Percentiles rank a stretch among this genome's conserved stretches.
phyloP scores from a whole-genome alignment of 2,113 vertebrate genomes.

The Columba janthina region DNA sequence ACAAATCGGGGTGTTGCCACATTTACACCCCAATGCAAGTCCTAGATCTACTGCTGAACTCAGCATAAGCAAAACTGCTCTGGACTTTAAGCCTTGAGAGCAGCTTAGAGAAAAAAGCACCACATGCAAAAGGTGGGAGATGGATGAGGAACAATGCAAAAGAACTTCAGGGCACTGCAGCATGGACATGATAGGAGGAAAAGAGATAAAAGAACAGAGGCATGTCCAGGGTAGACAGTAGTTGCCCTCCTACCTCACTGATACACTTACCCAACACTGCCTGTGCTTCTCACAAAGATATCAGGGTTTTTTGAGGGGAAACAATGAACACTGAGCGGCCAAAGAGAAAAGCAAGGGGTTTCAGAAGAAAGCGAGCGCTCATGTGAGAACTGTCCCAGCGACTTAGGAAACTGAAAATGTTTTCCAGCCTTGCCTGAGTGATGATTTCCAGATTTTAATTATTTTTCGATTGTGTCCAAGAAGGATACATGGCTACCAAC shows the following conservation, averaged over 20 bases:
- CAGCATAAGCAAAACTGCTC: not conserved
- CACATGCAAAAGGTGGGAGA: not conserved
- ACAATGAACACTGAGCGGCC: not conserved
- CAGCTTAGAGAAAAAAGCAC: not conserved
- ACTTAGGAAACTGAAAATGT: conserved; percentile 34
- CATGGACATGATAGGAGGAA: not conserved
- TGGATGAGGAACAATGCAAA: not conserved
- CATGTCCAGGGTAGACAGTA: not conserved
- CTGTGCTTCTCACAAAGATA: not conserved
- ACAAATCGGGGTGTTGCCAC: not conserved
- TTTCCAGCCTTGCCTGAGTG: conserved; percentile 16
- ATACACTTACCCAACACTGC: rapidly evolving
- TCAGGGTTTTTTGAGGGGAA: not conserved
- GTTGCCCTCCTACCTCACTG: not conserved
- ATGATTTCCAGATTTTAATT: conserved; percentile 43
- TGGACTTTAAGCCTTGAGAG: not conserved
- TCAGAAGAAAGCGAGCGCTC: conserved; percentile 21
- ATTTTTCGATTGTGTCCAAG: not conserved
- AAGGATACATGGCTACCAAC: not conserved
- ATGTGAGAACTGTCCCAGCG: not conserved
- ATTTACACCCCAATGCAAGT: not conserved
- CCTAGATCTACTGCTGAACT: not conserved
- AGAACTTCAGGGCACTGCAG: not conserved
- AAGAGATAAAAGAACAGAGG: not conserved
- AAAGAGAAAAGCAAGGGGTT: not conserved